Conservation (phyloP, 2,113 vertebrate species). For the Lagopus muta region DNA sequence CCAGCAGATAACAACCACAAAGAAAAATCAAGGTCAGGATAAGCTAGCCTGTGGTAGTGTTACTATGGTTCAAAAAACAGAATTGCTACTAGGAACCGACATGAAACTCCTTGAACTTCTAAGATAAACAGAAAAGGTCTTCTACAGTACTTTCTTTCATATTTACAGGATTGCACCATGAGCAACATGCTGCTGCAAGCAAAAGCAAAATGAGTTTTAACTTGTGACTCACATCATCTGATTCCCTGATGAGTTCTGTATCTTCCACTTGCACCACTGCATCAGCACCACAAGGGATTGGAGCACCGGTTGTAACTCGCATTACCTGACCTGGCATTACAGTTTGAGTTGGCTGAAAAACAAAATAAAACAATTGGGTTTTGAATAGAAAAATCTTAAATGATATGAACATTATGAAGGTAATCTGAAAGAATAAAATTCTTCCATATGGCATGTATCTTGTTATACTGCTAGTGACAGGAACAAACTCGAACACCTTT, state of each 20-base stretch:
- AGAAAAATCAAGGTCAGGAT: not conserved
- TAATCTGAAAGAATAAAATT: not conserved
- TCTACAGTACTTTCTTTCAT: not conserved
- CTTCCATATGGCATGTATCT: not conserved
- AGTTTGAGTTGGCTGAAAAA: slow-evolving; percentile 93
- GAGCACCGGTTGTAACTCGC: slow-evolving; percentile 98
- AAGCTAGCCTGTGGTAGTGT: not conserved
- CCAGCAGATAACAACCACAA: not conserved
- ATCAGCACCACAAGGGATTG: slow-evolving; percentile 98
- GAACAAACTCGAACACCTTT: not conserved
- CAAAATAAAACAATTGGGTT: not conserved
- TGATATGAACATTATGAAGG: not conserved
- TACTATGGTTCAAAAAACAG: not conserved
- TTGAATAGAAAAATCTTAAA: not conserved
- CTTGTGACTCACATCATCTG: slow-evolving; percentile 91
- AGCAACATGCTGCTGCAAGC: not conserved
- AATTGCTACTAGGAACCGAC: not conserved
- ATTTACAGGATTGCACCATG: not conserved
- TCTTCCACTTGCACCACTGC: slow-evolving; percentile 99
- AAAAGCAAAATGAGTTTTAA: slow-evolving; percentile 20
- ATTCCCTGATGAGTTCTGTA: slow-evolving; percentile 97
- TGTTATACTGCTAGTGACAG: not conserved
- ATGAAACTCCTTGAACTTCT: not conserved
- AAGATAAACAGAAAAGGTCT: not conserved
- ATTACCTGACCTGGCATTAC: slow-evolving; percentile 99